phyloP scores from a whole-genome alignment of 2,888 invertebrate species.

The Athalia rosae region DNA sequence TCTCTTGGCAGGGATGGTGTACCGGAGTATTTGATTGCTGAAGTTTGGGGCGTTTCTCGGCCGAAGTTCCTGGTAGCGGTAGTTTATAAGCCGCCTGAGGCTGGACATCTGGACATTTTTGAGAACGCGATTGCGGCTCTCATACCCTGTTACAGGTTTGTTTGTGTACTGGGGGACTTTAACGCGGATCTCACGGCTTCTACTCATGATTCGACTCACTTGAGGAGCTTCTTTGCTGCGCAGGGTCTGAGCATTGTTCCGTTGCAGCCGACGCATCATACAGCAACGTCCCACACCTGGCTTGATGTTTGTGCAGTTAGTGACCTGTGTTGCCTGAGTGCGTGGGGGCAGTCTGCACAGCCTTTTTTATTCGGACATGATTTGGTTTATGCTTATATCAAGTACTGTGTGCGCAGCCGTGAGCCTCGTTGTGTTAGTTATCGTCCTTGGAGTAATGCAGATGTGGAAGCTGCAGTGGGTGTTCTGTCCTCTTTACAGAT shows the following conservation, averaged over 20 bases:
- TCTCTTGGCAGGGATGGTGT: background rate
- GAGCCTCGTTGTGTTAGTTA: background rate
- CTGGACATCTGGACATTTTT: background rate
- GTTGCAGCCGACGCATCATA: slow-evolving; percentile 13
- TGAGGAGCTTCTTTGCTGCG: background rate
- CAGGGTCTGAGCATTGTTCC: background rate
- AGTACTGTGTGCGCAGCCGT: background rate
- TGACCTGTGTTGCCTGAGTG: background rate
- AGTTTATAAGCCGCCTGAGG: background rate
- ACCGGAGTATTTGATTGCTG: slow-evolving; percentile 1
- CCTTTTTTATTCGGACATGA: slow-evolving; percentile 1
- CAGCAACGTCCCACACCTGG: slow-evolving; percentile 1
- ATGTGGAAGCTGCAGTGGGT: background rate
- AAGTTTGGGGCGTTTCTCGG: background rate
- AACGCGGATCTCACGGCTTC: background rate
- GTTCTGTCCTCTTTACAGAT: background rate
- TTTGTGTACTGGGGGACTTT: background rate
- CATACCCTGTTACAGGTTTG: background rate
- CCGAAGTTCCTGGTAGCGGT: background rate
- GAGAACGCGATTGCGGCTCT: background rate
- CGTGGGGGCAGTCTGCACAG: background rate
- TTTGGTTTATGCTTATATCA: background rate
- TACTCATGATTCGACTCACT: background rate
- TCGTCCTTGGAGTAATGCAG: background rate
- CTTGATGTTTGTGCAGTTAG: slow-evolving; percentile 16